These are phyloP conservation scores for Notamacropus eugenii DNA, from an alignment of 2,797 vertebrate genomes.

Conservation along the genomic window DNA sequence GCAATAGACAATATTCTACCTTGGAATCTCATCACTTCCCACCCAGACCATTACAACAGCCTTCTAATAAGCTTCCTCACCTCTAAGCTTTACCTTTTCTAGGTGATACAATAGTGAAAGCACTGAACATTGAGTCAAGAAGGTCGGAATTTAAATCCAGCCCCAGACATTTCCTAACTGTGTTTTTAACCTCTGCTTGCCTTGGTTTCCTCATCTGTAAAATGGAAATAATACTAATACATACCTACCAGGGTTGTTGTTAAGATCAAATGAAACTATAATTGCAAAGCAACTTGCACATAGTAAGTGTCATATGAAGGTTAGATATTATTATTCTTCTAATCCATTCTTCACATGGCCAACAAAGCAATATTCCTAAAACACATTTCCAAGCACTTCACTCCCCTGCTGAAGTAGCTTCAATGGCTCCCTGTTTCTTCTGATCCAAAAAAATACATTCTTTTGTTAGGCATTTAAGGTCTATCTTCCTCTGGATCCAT, in stretches of 20 bases:
- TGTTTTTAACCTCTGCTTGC: background rate
- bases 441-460: background rate
- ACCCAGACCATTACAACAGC: background rate
- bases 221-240: background rate
- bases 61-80: background rate
- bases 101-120: background rate
- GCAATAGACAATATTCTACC: too few species aligned
- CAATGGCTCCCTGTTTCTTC: background rate
- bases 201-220: background rate
- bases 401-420: background rate
- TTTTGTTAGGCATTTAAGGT: too few species aligned
- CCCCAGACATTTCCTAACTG: background rate
- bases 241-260: background rate
- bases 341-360: background rate
- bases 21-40: background rate
- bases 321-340: background rate
- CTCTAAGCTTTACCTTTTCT: background rate
- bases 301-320: background rate
- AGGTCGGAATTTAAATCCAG: background rate
- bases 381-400: background rate
- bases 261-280: background rate
- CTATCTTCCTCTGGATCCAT: too few species aligned
- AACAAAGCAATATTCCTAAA: background rate
- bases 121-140: background rate
- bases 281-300: background rate